Percentiles rank a stretch among this genome's conserved stretches.
These are phyloP conservation scores for Drosophila mauritiana DNA, from an alignment of 1,140 invertebrate genomes.

Conservation along the genomic window DNA sequence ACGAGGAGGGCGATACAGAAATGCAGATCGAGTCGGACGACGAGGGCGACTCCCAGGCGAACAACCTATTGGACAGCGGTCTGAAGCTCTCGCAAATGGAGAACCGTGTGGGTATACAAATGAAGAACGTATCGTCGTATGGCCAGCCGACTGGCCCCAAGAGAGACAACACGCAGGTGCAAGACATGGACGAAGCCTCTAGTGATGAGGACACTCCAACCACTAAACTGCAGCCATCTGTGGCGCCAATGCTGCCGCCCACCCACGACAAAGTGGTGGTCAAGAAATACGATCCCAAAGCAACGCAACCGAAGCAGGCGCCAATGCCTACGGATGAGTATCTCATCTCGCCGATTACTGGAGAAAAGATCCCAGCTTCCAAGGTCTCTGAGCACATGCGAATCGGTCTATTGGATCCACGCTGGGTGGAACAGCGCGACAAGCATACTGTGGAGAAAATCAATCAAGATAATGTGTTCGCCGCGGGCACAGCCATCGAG, in stretches of 20 bases:
- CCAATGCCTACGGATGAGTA: slow-evolving; percentile 92
- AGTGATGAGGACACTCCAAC: slow-evolving; percentile 90
- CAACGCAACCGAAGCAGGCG: slow-evolving; percentile 86
- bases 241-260: slow-evolving; percentile 90
- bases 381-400: slow-evolving; percentile 99
- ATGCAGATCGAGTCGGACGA: slow-evolving; percentile 89
- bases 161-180: slow-evolving; percentile 86
- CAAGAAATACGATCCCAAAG: slow-evolving; percentile 99
- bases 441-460: slow-evolving; percentile 90
- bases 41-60: slow-evolving; percentile 87
- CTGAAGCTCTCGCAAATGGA: slow-evolving; percentile 87
- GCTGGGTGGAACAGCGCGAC: slow-evolving; percentile 99
- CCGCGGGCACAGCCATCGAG: slow-evolving; percentile 95
- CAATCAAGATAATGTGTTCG: slow-evolving; percentile 87
- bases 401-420: slow-evolving; percentile 97
- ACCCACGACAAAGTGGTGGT: slow-evolving; percentile 97
- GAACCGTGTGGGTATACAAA: slow-evolving; percentile 86
- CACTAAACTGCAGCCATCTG: slow-evolving; percentile 84
- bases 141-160: slow-evolving; percentile 74
- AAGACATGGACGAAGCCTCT: slow-evolving; percentile 96
- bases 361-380: slow-evolving; percentile 97
- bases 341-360: slow-evolving; percentile 98
- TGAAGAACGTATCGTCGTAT: slow-evolving; percentile 83
- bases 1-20: slow-evolving; percentile 88
- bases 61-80: slow-evolving; percentile 64